Evolutionary conservation across 2,888 invertebrate genomes (phyloP).

Genomic region (Lepidochrysops patricia): DNA sequence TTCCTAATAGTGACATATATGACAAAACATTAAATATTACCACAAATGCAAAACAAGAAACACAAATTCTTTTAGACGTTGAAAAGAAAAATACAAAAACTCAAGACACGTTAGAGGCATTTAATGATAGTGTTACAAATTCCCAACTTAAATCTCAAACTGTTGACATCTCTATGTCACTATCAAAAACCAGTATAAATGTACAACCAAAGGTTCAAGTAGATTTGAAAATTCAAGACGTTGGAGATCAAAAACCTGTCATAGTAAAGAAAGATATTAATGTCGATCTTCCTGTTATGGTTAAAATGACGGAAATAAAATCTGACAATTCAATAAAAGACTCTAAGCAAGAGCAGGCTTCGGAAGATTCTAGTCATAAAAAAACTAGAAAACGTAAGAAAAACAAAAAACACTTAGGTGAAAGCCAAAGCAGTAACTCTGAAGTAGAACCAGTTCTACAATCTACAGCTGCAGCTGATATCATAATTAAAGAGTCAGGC

Average conservation of each 20-base stretch:
- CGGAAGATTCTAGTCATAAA: conserved; percentile 45
- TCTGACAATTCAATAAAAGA: not conserved
- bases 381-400: conserved; percentile 53
- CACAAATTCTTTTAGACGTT: not conserved
- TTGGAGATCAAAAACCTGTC: conserved; percentile 36
- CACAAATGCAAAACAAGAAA: not conserved
- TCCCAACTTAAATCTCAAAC: conserved; percentile 1
- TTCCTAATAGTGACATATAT: not conserved
- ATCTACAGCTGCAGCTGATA: conserved; percentile 50
- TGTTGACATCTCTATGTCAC: conserved; percentile 51
- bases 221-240: conserved; percentile 48
- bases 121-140: conserved; percentile 31
- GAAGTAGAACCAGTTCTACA: not conserved
- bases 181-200: conserved; percentile 39
- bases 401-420: conserved; percentile 30
- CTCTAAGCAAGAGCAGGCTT: conserved; percentile 18
- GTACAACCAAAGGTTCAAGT: conserved; percentile 47
- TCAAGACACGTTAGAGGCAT: conserved; percentile 9
- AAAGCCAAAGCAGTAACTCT: not conserved
- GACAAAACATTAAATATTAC: not conserved
- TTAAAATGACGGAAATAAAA: conserved; percentile 36
- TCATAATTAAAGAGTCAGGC: conserved; percentile 48
- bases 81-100: not conserved
- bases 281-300: conserved; percentile 44
- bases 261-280: conserved; percentile 56